These are phyloP conservation scores for Pangasius krempfi DNA, from an alignment of 2,797 vertebrate genomes.

Conservation along the genomic window DNA sequence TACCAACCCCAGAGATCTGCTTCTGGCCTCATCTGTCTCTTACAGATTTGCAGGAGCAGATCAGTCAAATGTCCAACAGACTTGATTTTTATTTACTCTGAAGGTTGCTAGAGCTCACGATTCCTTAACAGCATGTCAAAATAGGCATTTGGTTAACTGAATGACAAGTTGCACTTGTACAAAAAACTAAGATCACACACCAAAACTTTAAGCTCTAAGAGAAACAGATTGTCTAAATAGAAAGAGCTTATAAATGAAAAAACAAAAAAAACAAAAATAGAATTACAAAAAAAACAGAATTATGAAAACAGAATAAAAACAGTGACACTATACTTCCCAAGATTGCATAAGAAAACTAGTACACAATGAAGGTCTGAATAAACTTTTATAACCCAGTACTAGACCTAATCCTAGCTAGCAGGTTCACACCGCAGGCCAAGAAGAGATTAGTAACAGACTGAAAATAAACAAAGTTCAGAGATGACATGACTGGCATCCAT, in stretches of 20 bases:
- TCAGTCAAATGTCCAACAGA: conserved; percentile 3
- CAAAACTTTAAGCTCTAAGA: neutral
- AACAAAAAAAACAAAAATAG: neutral
- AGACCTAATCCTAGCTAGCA: conserved; percentile 16
- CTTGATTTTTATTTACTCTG: conserved; percentile 30
- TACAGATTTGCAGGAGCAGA: neutral
- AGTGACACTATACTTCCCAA: neutral
- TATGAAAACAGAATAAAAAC: neutral
- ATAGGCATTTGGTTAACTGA: neutral
- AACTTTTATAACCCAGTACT: conserved; percentile 14
- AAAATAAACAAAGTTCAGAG: conserved; percentile 40
- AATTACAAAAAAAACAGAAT: neutral
- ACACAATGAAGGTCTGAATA: neutral
- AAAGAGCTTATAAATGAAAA: neutral
- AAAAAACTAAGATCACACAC: too few species aligned
- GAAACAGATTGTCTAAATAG: neutral
- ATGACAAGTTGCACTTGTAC: conserved; percentile 26
- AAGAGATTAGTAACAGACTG: conserved; percentile 19
- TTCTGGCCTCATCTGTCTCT: conserved; percentile 6
- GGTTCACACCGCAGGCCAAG: neutral
- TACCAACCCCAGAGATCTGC: neutral
- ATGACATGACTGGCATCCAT: conserved; percentile 19
- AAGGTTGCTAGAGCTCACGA: neutral
- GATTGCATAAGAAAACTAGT: neutral
- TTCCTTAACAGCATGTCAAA: neutral